phyloP scores from a whole-genome alignment of 2,113 vertebrate genomes.

The Physeter macrocephalus region DNA sequence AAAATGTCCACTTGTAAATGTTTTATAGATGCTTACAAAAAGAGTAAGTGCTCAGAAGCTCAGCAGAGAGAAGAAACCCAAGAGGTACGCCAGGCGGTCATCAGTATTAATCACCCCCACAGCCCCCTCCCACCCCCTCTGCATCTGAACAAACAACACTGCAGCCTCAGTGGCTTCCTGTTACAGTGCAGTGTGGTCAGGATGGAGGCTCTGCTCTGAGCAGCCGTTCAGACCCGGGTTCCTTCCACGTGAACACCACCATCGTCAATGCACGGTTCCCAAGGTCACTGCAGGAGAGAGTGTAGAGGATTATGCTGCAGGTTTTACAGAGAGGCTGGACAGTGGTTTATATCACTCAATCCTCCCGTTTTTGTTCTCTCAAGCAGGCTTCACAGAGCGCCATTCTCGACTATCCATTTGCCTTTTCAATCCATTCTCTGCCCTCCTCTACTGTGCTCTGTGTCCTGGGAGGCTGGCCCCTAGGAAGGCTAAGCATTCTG shows the following conservation, averaged over 20 bases:
- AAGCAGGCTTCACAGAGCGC: not conserved
- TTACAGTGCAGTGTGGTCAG: not conserved
- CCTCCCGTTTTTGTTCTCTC: not conserved
- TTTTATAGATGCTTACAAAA: not conserved
- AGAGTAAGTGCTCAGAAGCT: not conserved
- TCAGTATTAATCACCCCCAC: not conserved
- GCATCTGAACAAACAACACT: not conserved
- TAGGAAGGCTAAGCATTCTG: not conserved
- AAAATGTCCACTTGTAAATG: not conserved
- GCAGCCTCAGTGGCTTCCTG: not conserved
- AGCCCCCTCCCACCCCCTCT: not conserved
- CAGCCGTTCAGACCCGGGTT: not conserved
- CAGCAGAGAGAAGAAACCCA: not conserved
- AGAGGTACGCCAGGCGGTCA: not conserved
- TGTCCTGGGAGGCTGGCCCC: not conserved
- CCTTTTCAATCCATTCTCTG: not conserved
- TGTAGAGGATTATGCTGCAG: fast-evolving
- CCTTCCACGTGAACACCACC: not conserved
- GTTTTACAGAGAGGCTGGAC: not conserved
- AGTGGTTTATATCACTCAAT: not conserved
- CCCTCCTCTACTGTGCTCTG: not conserved
- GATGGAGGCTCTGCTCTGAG: not conserved
- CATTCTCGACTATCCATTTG: not conserved
- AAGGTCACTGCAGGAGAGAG: not conserved
- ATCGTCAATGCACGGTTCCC: not conserved